These are phyloP conservation scores for Blastobasis lacticolella DNA, from an alignment of 2,888 invertebrate species.

Conservation along the genomic window DNA sequence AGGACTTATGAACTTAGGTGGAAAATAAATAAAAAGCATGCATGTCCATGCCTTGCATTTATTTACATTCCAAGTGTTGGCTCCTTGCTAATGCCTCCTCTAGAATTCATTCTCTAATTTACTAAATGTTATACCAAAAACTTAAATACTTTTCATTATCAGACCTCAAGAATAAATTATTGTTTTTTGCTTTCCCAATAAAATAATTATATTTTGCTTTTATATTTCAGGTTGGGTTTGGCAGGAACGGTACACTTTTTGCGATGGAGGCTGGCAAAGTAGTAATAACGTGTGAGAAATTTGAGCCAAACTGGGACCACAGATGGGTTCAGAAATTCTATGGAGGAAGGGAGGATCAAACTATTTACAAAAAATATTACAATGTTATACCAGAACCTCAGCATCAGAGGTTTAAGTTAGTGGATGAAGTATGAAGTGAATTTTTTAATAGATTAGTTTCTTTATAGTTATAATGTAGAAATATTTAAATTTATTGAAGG, in stretches of 20 bases:
- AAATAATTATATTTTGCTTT: background rate
- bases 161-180: no score
- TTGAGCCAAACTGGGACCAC: slow-evolving; percentile 86
- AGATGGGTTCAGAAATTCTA: slow-evolving; percentile 81
- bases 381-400: slow-evolving; percentile 87
- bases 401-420: slow-evolving; percentile 84
- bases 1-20: no score
- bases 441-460: background rate
- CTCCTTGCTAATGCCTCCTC: no score
- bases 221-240: slow-evolving; percentile 84
- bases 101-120: no score
- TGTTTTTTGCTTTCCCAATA: no score
- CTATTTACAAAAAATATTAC: slow-evolving; percentile 88
- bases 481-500: no score
- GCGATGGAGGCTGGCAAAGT: slow-evolving; percentile 88
- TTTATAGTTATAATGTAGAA: no score
- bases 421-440: slow-evolving; percentile 77
- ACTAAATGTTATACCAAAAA: no score
- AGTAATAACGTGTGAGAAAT: slow-evolving; percentile 85
- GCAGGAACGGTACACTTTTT: slow-evolving; percentile 84
- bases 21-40: no score
- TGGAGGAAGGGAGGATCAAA: slow-evolving; percentile 75
- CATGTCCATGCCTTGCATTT: no score
- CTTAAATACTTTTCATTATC: no score
- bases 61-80: no score